Base-by-base conservation (phyloP, 2,797 vertebrate species). In the Lateolabrax maculatus region DNA sequence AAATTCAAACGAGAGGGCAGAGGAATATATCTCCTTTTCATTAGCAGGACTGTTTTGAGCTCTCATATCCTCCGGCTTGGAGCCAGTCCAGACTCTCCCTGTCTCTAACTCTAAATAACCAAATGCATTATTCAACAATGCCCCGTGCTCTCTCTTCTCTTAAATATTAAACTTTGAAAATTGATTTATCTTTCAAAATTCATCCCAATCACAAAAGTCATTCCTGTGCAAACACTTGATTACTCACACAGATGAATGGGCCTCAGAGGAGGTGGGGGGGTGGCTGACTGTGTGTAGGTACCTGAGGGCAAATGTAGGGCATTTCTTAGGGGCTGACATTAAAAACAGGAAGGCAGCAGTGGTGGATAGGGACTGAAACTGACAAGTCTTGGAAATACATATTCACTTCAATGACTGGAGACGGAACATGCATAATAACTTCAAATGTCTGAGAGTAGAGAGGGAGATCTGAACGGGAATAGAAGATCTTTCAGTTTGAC, bases 91-190 rank as follows among this genome's bases (percentile, higher is more conserved):
- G 82, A 76, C 84, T 84, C 80, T 71, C 79, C 81, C 77, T 80
- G 81, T 89, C 85, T 90, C 74, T 25, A 76, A 84, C 83, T 79
- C 89, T 80, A 93, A 93, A 93, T 90, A 92, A 87, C 87, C 64
- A 56, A 76, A 94, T 94, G 84, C 90, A 94, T 94, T 92, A 93
- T 93, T 93, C 90, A 93, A 66, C 74, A 9, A 57, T 10, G 36
- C 66, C 86, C 75, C 8, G 19, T 58, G 34, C 76, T 62, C 64
- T 63, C 75, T 76, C 77, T 84, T 80, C 85, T 87, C 86, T 86
- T 87, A 90, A 93, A 92, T 91, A 93, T 92, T 92, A 90, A 92
- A 93, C 90, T 90, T 92, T 92, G 75, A 90, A 90, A 90, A 88
- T 74, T 84, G 83, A 91, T 92, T 89, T 85, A 90, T 92, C 86